Evolutionary conservation across 2,797 vertebrate genomes (phyloP), one percentile per base, ranked within the genome.

Genomic region (Semotilus atromaculatus): DNA sequence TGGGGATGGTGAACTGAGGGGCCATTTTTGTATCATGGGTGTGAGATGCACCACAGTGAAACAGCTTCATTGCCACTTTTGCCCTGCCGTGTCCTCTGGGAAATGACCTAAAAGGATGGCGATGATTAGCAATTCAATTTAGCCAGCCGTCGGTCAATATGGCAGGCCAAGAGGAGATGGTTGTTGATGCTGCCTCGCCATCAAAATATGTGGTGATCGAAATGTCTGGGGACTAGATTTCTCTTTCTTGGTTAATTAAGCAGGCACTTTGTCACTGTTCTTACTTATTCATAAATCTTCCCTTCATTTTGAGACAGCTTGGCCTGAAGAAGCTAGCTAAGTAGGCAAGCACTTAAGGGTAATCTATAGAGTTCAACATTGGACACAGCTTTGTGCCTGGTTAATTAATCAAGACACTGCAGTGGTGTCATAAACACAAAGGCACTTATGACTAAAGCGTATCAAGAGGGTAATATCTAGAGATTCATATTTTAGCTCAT

Each of bases 121-220:
- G 92, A 94, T 95, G 94, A 95, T 95, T 94, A 93, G 92, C 90
- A 88, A 95, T 95, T 95, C 93, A 95, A 94, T 96, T 96, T 95
- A 92, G 92, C 92, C 85, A 76, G 86, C 93, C 90, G 91, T 95
- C 93, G 93, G 93, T 96, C 95, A 95, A 93, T 94, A 92, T 88
- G 86, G 90, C 88, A 66, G 80, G 87, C 90, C 86, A 68, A 73
- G 36, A 34, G 45, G 84, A 76, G 84, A 83, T 85, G 31, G 90
- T 90, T 89, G 91, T 89, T 83, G 90, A 91, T 90, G 78, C 71
- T 90, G 85, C 85, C 77, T 60, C 38, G 88, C 84, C 91, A 88
- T 89, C 88, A 81, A 88, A 89, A 90, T 92, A 92, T 90, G 92
- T 90, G 90, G 88, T 77, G 83, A 84, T 81, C 82, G 71, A 88